Conservation (phyloP, 2,113 vertebrate genomes). For the Sander lucioperca region DNA sequence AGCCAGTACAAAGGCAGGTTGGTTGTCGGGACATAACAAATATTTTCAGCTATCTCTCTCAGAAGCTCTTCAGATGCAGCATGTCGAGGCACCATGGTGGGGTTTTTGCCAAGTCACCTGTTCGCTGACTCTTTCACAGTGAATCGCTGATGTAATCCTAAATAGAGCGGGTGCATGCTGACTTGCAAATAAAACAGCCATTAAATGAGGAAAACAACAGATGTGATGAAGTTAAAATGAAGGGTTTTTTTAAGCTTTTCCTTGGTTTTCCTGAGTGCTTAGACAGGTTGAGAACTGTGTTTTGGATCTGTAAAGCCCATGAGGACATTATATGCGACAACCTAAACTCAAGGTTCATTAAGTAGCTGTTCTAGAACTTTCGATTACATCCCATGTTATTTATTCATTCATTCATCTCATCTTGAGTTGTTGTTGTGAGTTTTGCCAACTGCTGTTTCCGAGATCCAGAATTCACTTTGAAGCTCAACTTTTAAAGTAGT, state of each 20-base stretch:
- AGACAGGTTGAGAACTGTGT: neutral
- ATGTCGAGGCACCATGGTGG: conserved; percentile 50
- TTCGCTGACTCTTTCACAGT: neutral
- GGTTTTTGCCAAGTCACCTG: conserved; percentile 62
- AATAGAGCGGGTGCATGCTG: neutral
- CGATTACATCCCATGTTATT: neutral
- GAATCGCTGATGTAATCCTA: neutral
- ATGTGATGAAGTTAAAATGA: neutral
- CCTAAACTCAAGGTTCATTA: neutral
- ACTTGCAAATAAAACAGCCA: neutral
- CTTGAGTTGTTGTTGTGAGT: too few species aligned
- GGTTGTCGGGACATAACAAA: conserved; percentile 9
- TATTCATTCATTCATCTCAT: neutral
- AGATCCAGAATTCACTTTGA: neutral
- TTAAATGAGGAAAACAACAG: conserved; percentile 10
- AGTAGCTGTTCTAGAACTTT: neutral
- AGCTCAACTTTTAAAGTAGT: neutral
- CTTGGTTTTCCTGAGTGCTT: neutral
- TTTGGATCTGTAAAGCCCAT: neutral
- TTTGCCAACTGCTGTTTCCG: neutral
- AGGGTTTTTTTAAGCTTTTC: neutral
- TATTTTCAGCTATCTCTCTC: conserved; percentile 26
- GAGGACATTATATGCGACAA: neutral
- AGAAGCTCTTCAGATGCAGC: conserved; percentile 21
- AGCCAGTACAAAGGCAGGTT: neutral